These are phyloP conservation scores for Meda fulgida DNA, from an alignment of 2,797 vertebrate species.

Conservation along the genomic window DNA sequence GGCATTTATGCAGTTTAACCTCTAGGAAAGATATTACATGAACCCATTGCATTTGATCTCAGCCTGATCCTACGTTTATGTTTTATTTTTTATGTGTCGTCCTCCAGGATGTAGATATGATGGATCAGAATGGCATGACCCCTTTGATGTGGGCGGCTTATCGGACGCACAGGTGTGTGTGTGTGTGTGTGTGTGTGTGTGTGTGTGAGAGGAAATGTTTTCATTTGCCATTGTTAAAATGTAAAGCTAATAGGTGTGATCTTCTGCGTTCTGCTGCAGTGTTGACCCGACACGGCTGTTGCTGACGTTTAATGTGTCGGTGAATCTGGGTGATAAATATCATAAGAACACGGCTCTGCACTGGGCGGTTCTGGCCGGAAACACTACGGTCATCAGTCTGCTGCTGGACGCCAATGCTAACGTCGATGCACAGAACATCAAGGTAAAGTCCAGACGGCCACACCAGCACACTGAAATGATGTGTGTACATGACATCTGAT, in stretches of 20 bases:
- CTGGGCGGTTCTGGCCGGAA: constrained; percentile 97
- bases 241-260: not conserved
- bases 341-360: constrained; percentile 99
- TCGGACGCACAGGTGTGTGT: constrained; percentile 91
- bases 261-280: constrained; percentile 75
- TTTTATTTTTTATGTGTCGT: not conserved
- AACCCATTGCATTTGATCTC: not conserved
- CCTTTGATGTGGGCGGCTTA: constrained; percentile 99
- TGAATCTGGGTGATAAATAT: constrained; percentile 98
- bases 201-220: not conserved
- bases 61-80: not conserved
- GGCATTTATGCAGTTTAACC: not conserved
- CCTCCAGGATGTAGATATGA: constrained; percentile 96
- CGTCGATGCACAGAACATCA: constrained; percentile 97
- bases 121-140: constrained; percentile 99
- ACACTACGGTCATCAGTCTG: constrained; percentile 98
- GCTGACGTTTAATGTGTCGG: constrained; percentile 97
- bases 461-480: not conserved
- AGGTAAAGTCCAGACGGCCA: constrained; percentile 74
- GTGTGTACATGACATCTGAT: not conserved
- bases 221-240: not conserved
- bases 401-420: constrained; percentile 95
- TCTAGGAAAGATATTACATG: not conserved
- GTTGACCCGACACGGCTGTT: constrained; percentile 97
- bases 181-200: constrained; percentile 2